Evolutionary conservation across 2,888 invertebrate species (phyloP).

Genomic region (Pyrgus malvae): DNA sequence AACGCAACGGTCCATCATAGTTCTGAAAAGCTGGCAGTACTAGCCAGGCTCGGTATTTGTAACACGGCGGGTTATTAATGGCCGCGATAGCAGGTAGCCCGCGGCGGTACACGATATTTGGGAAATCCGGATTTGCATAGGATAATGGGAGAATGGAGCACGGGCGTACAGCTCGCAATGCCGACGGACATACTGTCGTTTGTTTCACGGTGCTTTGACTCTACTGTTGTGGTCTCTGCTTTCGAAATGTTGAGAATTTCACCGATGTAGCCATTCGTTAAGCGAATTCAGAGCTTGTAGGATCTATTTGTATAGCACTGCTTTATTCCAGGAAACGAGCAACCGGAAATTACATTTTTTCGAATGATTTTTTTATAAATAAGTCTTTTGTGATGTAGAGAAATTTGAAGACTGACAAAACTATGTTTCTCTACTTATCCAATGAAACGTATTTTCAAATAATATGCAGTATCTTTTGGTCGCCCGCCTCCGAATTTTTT

Average conservation of each 20-base stretch:
- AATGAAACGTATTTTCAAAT: no score
- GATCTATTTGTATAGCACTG: no score
- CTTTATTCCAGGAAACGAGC: no score
- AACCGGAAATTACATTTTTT: no score
- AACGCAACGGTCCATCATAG: slow-evolving; percentile 7
- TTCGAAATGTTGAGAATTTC: slow-evolving; percentile 11
- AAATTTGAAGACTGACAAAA: no score
- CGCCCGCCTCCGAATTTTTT: no score
- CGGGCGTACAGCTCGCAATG: slow-evolving; percentile 52
- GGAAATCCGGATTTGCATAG: slow-evolving; percentile 79
- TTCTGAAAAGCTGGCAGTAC: not conserved
- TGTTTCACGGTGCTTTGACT: slow-evolving; percentile 25
- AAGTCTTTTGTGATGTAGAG: no score
- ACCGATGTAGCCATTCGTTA: not conserved
- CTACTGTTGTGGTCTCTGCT: slow-evolving; percentile 10
- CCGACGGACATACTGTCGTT: slow-evolving; percentile 38
- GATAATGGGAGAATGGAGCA: slow-evolving; percentile 61
- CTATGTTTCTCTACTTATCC: no score
- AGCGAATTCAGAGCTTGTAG: no score
- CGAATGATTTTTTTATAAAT: no score
- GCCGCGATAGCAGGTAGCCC: slow-evolving; percentile 73
- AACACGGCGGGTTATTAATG: slow-evolving; percentile 74
- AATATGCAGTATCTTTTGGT: no score
- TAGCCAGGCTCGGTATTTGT: slow-evolving; percentile 62
- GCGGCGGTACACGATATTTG: slow-evolving; percentile 73